These are phyloP conservation scores for Acanthosepion pharaonis DNA, from an alignment of 2,888 invertebrate genomes.

Conservation along the genomic window DNA sequence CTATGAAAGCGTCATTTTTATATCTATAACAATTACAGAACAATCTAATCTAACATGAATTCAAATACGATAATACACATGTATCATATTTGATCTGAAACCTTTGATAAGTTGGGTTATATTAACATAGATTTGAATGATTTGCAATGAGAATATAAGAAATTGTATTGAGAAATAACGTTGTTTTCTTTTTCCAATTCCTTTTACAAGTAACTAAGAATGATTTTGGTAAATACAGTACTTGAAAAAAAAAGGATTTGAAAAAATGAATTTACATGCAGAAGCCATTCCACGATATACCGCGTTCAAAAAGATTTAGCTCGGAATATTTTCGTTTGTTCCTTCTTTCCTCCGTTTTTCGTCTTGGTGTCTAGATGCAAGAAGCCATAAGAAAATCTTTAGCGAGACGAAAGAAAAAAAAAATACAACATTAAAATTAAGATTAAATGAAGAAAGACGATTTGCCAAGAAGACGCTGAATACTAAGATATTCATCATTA, in stretches of 20 bases:
- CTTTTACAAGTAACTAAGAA: background rate
- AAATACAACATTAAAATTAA: background rate
- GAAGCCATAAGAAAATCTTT: background rate
- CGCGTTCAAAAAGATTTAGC: background rate
- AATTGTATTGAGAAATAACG: background rate
- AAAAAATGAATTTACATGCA: background rate
- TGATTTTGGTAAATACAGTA: too few species aligned
- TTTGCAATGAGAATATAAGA: background rate
- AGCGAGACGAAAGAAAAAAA: background rate
- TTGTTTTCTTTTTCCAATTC: background rate
- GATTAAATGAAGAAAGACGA: background rate
- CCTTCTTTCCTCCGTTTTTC: background rate
- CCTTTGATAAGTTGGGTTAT: background rate
- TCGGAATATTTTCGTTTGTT: background rate
- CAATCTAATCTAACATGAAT: background rate
- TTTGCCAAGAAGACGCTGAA: background rate
- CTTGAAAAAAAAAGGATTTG: background rate
- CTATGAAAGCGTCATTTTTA: background rate
- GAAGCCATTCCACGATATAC: background rate
- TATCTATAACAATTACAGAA: background rate
- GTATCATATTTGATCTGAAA: background rate
- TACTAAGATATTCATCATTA: background rate
- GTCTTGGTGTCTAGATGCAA: background rate
- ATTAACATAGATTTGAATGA: background rate
- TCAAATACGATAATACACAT: background rate